A percentile compares a stretch with the other conserved stretches of the same genome.
These are phyloP conservation scores for Zootermopsis nevadensis DNA, from an alignment of 2,888 invertebrate species.

Conservation along the genomic window DNA sequence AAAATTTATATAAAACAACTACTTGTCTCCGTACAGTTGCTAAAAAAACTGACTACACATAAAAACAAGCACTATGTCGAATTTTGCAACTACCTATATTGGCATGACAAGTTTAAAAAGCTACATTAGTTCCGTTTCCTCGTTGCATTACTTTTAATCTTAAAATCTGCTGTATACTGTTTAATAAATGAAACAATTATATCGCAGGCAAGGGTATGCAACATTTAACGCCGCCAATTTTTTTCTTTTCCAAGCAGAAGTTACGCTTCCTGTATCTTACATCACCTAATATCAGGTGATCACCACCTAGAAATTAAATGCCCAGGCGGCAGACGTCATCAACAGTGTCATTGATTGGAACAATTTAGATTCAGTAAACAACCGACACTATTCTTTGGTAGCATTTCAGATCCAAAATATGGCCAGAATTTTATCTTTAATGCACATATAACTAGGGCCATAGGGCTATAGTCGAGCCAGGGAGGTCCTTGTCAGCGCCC, in stretches of 20 bases:
- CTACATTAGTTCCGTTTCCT: neutral
- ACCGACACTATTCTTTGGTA: no score
- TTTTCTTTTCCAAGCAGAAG: neutral
- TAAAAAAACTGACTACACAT: neutral
- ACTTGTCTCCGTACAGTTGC: neutral
- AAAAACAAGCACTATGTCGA: neutral
- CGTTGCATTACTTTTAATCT: neutral
- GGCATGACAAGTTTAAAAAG: constrained; percentile 14
- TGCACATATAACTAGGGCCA: no score
- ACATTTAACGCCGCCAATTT: neutral
- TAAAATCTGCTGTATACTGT: neutral
- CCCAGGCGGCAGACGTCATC: constrained; percentile 47
- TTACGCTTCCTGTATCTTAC: constrained; percentile 44
- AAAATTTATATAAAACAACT: neutral
- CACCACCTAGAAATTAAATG: constrained; percentile 41
- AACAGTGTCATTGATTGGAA: constrained; percentile 35
- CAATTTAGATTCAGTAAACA: neutral
- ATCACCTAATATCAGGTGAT: constrained; percentile 47
- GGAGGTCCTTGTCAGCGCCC: no score
- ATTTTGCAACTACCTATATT: neutral
- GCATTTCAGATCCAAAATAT: no score
- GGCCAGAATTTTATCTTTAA: no score
- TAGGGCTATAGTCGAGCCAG: no score
- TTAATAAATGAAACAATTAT: neutral
- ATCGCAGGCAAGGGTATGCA: neutral